Base-by-base conservation (phyloP, 2,888 invertebrate genomes). In the Ceramica pisi region DNA sequence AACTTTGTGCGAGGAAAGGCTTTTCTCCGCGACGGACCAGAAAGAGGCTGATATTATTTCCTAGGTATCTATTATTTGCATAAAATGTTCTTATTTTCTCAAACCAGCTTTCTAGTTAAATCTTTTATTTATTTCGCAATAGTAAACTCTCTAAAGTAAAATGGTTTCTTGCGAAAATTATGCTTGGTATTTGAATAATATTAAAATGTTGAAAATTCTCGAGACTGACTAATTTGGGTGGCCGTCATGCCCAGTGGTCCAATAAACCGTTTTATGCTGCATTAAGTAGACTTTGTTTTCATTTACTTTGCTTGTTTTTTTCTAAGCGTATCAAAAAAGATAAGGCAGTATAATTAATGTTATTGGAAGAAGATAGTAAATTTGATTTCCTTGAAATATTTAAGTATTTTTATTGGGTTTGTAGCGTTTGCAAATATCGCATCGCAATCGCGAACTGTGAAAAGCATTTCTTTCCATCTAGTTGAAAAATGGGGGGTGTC, bases 231-330 rank as follows among this genome's bases (percentile, higher is more conserved):
- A 67, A 70, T 67, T 68, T 14, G n/a, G 73, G 56, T 83, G 65
- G 71, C 66, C 88, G 88, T 87, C 86, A 88, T 86, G 88, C 74
- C 75, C 87, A 83, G 66, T 85, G 88, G 83, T 72, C 80, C 81
- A 84, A 57, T 80, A 74, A 84, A 80, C 77, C 19, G 50, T 75
- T 68, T 50, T 55, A 81, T 59, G 69, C 53, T 70, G 61, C 73
- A 82, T 69, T 74, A 67, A 75, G 41, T 56, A 10, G 9, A 12
- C 35, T 75, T 73, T 48, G 31, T 56, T 56, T 50, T 14, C n/a
- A 50, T 56, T 26, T 71, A 50, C 61, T 61, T 75, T 26, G 46
- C 38, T 60, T 60, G 23, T 57, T 68, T 68, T 9, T 31, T 48
- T 59, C 46, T 76, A 38, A 26, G 50, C 38, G n/a, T 38, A 14